Base-by-base conservation (phyloP, 2,113 vertebrate species). In the Thalassoma bifasciatum region DNA sequence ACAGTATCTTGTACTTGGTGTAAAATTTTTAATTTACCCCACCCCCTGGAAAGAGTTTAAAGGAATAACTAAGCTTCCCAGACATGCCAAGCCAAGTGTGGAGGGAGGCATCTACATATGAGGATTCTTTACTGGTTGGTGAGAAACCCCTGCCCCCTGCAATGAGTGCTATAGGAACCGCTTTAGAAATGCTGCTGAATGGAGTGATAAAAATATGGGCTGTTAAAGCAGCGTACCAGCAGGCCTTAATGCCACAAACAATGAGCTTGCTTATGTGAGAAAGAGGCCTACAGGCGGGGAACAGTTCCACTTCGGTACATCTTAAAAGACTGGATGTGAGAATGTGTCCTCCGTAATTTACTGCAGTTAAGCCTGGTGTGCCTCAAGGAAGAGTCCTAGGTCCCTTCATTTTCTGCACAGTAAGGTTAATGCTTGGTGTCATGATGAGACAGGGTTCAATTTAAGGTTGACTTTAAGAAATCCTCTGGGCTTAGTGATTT, bases 31-130 rank as follows among this genome's bases (percentile, higher is more conserved):
- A 61, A 68, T 71, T 62, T 54, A 58, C 63, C 71, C 51, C 34
- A 52, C 62, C 72, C 1, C 1, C 74, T 64, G 75, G 71, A 77
- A 24, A 19, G 49, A 68, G 66, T 49, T 72, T 60, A 69, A 76
- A 77, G 16, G 14, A 46, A 46, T 19, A 46, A 4, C 17, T 8
- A 46, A n/a, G n/a, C n/a, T n/a, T n/a, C n/a, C n/a, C n/a, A n/a
- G n/a, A n/a, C n/a, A n/a, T n/a, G n/a, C n/a, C n/a, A n/a, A n/a
- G n/a, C n/a, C n/a, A n/a, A n/a, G n/a, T 19, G 44, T 19, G 44
- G 14, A 46, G 44, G 14, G 16, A 46, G 17, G 17, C 4, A 17
- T 44, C 58, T 16, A 60, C 10, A n/a, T n/a, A n/a, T n/a, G n/a
- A n/a, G n/a, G 24, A 58, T 71, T 42, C 19, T 58, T 24, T 37